Evolutionary conservation across 2,888 invertebrate species (phyloP).

Genomic region (Microctonus hyperodae): DNA sequence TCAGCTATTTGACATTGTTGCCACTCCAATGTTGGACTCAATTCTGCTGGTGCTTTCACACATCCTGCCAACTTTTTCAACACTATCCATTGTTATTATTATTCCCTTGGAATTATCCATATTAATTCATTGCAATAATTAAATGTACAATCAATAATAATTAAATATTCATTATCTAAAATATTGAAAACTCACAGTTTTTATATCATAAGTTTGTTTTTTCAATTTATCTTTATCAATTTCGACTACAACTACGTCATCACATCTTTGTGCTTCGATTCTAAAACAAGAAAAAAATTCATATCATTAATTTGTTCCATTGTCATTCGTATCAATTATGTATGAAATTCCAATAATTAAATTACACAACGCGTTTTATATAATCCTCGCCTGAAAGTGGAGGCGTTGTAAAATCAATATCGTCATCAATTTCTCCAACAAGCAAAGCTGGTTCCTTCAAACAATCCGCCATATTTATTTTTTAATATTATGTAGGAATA

Average conservation of each 20-base stretch:
- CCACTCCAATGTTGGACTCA: constrained; percentile 69
- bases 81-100: constrained; percentile 8
- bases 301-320: neutral
- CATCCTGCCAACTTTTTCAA: constrained; percentile 61
- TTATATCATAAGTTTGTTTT: constrained; percentile 42
- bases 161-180: neutral
- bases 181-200: constrained; percentile 13
- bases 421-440: constrained; percentile 49
- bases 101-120: constrained; percentile 4
- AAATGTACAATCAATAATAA: neutral
- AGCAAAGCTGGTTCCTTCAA: constrained; percentile 50
- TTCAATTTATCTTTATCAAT: constrained; percentile 46
- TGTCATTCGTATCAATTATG: neutral
- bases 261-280: constrained; percentile 55
- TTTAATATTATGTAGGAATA: no score
- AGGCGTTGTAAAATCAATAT: constrained; percentile 51
- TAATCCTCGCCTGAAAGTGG: constrained; percentile 59
- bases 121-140: neutral
- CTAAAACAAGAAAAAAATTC: constrained; percentile 39
- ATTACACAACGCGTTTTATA: constrained; percentile 59
- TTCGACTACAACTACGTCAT: constrained; percentile 54
- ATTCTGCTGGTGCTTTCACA: constrained; percentile 61
- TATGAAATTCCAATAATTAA: constrained; percentile 13
- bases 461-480: constrained; percentile 47
- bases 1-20: constrained; percentile 73